A percentile compares a stretch with the other conserved stretches of the same genome.
Evolutionary conservation across 30 jellyfish, hydroid and myxozoan species (phyloP).

Genomic region (Nemopilema nomurai): DNA sequence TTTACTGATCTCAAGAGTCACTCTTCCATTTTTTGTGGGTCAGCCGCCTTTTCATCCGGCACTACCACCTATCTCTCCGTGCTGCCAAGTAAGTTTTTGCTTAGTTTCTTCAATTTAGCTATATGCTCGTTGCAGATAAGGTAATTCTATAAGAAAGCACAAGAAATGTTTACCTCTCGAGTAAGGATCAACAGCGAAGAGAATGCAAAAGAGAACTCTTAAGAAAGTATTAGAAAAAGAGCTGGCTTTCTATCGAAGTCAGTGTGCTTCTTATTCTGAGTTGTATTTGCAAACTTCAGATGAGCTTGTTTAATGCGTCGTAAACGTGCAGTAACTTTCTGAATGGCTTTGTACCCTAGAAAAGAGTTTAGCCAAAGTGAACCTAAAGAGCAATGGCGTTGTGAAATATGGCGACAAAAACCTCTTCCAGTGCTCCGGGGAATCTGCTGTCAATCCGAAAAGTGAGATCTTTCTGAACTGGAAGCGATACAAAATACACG

Average conservation of each 20-base stretch:
- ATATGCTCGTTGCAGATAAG: not conserved
- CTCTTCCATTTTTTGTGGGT: not conserved
- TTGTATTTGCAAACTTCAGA: not conserved
- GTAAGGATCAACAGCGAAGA: too few species aligned
- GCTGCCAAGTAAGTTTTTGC: not conserved
- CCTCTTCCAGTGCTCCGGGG: slow-evolving; percentile 22
- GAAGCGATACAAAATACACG: slow-evolving; percentile 4
- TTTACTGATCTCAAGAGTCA: not conserved
- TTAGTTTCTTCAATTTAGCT: not conserved
- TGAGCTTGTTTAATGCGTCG: not conserved
- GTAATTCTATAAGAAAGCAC: not conserved
- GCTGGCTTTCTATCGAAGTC: too few species aligned
- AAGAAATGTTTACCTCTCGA: not conserved
- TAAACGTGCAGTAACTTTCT: too few species aligned
- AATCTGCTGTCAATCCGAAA: not conserved
- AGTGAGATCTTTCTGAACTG: slow-evolving; percentile 3
- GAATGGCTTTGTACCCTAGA: not conserved
- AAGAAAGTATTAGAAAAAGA: too few species aligned
- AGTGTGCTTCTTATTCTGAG: not conserved
- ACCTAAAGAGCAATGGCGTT: slow-evolving; percentile 13
- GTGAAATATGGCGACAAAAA: slow-evolving; percentile 17
- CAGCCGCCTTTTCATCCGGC: not conserved
- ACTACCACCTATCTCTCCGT: not conserved
- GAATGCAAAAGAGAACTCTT: too few species aligned
- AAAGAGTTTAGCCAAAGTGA: slow-evolving; percentile 4